Evolutionary conservation across 2,888 invertebrate genomes (phyloP).

Genomic region (Philereme vetulata): DNA sequence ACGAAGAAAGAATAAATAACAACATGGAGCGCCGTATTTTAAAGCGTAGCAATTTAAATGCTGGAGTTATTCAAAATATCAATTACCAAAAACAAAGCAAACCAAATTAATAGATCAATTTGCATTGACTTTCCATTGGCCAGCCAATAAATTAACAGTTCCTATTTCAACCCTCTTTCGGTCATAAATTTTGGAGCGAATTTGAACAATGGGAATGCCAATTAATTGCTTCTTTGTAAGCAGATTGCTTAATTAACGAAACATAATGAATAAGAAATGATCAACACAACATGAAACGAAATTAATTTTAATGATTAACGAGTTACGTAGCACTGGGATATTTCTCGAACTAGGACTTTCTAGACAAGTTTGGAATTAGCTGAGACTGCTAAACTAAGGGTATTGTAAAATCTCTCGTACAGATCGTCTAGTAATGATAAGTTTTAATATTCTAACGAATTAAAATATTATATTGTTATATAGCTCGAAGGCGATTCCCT

Average conservation of each 20-base stretch:
- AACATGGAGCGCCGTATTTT: too few relatives aligned
- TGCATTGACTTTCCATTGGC: constrained; percentile 42
- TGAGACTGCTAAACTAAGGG: too few relatives aligned
- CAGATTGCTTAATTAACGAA: constrained; percentile 83
- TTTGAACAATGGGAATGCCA: constrained; percentile 73
- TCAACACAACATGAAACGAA: constrained; percentile 74
- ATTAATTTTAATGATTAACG: constrained; percentile 82
- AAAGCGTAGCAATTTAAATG: too few relatives aligned
- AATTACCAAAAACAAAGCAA: constrained; percentile 12
- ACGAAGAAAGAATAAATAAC: too few relatives aligned
- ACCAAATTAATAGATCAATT: constrained; percentile 14
- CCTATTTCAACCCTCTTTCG: constrained; percentile 55
- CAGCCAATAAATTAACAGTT: constrained; percentile 51
- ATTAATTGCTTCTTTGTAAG: constrained; percentile 81
- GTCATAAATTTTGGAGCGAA: constrained; percentile 63
- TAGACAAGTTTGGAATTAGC: too few relatives aligned
- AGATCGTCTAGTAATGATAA: too few relatives aligned
- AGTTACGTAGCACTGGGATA: constrained; percentile 54
- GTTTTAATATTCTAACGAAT: too few relatives aligned
- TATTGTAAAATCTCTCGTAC: too few relatives aligned
- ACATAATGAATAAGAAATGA: constrained; percentile 78
- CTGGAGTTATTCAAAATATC: neutral
- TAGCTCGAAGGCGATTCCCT: too few relatives aligned
- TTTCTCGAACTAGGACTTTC: neutral
- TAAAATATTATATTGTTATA: too few relatives aligned